phyloP scores from a whole-genome alignment of 2,888 invertebrate species.

The Andrena bicolor region DNA sequence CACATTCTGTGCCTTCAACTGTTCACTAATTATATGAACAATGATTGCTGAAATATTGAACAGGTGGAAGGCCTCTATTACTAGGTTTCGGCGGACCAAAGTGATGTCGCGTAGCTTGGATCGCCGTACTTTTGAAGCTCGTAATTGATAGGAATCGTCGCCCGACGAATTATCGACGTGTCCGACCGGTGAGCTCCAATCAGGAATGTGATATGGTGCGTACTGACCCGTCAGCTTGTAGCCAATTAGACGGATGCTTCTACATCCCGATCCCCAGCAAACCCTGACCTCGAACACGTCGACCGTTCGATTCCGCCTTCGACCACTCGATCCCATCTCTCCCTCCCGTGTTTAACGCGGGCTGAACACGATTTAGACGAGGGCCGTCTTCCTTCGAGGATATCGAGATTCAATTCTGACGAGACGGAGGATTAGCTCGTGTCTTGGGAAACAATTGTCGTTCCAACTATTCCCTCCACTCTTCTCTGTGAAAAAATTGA shows the following conservation, averaged over 20 bases:
- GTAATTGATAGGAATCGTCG: constrained; percentile 13
- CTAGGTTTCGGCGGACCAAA: too few species aligned
- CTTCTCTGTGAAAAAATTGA: too few species aligned
- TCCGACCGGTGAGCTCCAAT: constrained; percentile 26
- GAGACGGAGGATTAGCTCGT: too few species aligned
- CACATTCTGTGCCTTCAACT: not conserved
- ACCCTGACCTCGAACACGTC: constrained; percentile 14
- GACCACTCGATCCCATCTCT: constrained; percentile 1
- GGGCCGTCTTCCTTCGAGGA: not conserved
- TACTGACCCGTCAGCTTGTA: constrained; percentile 37
- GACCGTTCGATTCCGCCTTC: constrained; percentile 2
- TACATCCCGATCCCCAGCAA: constrained; percentile 11
- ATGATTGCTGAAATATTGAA: too few species aligned
- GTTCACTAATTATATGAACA: not conserved
- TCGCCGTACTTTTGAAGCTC: constrained; percentile 10
- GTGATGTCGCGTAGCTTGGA: not conserved
- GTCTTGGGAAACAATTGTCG: too few species aligned
- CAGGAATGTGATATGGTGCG: constrained; percentile 42
- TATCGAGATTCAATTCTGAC: not conserved
- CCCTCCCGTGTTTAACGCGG: not conserved
- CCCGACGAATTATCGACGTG: constrained; percentile 8
- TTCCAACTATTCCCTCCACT: too few species aligned
- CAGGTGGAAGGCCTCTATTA: too few species aligned
- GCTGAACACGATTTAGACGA: not conserved
- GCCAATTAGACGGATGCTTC: constrained; percentile 37